Percentiles rank a stretch among this genome's conserved stretches.
Conservation (phyloP, 2,888 invertebrate genomes). For the Hydroisotoma schaefferi region DNA sequence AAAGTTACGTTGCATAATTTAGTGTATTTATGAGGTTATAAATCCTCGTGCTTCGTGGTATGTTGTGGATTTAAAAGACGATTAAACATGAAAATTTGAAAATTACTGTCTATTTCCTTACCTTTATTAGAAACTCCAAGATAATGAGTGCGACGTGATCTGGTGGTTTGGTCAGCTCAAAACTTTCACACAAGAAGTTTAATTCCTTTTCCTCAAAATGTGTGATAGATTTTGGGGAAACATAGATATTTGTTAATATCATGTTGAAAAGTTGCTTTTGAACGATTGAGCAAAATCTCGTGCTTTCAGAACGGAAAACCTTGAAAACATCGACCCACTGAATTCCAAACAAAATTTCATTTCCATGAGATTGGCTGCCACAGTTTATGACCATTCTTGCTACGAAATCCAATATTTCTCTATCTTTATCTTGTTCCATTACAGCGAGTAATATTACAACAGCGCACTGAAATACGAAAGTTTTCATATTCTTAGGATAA, state of each 20-base stretch:
- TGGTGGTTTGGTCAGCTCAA: constrained; percentile 14
- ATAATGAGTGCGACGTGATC: constrained; percentile 16
- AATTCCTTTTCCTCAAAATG: constrained; percentile 34
- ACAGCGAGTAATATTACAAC: constrained; percentile 17
- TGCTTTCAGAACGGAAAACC: constrained; percentile 17
- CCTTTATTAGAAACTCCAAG: constrained; percentile 36
- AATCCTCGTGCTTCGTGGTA: too few species aligned
- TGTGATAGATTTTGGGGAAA: constrained; percentile 36
- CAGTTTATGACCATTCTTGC: constrained; percentile 25
- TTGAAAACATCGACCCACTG: constrained; percentile 36
- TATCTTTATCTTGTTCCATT: constrained; percentile 9
- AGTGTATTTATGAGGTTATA: background rate
- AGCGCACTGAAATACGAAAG: constrained; percentile 22
- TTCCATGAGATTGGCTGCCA: constrained; percentile 34
- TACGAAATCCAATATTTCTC: constrained; percentile 16
- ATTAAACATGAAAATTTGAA: too few species aligned
- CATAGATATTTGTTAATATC: constrained; percentile 37
- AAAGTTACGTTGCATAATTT: background rate
- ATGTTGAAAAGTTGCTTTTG: constrained; percentile 19
- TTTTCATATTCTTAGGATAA: constrained; percentile 32
- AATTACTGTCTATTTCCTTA: too few species aligned
- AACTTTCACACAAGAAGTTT: constrained; percentile 23
- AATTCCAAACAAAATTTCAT: constrained; percentile 38
- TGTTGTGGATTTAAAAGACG: too few species aligned
- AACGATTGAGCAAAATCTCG: constrained; percentile 10